Evolutionary conservation across 2,113 vertebrate genomes (phyloP), one percentile per base, ranked within the genome.

Genomic region (Orthochromis malagaraziensis): DNA sequence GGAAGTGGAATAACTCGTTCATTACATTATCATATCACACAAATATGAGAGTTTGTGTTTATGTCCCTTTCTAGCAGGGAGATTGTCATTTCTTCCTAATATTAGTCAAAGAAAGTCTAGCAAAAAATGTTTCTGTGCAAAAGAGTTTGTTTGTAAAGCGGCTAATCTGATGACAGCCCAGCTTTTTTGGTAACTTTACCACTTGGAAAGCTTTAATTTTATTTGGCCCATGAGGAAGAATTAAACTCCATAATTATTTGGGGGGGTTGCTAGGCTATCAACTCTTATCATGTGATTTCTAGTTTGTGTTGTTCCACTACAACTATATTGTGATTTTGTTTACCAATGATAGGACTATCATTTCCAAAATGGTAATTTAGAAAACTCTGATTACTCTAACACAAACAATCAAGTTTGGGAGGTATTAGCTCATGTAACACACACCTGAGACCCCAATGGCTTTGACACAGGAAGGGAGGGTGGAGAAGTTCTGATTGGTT

Each of bases 361-460:
- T 95, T 95, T 94, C 91, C 89, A 89, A 92, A 95, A 91, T 85
- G 89, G 57, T 91, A 95, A 96, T 95, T 92, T 90, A 91, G 85
- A 82, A 92, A 94, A 95, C 79, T 93, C 85, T 93, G 94, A 96
- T 94, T 94, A 94, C 90, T 93, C 88, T 24, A 90, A 90, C 93
- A 92, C 91, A 94, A 95, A 95, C 94, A 95, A 96, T 96, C 93
- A 94, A 79, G 90, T 94, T 94, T 94, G 91, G 92, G 88, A 91
- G 92, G 95, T 95, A 96, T 96, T 95, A 95, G 94, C 92, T 92
- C 84, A 85, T 87, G 93, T 89, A 95, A 91, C 87, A 85, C 91
- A 93, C 96, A 97, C 96, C 96, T 97, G 96, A 96, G 96, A 96
- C 96, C 94, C 95, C 87, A 54, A 87, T 95, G 94, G 96, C 91